phyloP scores from a whole-genome alignment of 2,888 invertebrate species.

The Perdita meconis region DNA sequence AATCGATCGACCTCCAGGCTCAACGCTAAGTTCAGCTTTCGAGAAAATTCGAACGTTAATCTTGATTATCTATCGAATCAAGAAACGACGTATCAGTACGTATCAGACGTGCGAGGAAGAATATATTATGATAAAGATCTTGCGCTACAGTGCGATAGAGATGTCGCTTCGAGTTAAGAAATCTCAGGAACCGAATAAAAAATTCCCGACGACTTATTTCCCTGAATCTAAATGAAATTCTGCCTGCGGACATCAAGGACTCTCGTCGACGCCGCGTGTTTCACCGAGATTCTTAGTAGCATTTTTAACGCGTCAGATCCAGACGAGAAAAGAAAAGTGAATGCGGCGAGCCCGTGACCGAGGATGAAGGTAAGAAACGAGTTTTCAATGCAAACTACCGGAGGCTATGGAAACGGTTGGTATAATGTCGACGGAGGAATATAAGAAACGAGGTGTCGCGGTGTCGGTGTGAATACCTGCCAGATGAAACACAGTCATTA shows the following conservation, averaged over 20 bases:
- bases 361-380: neutral
- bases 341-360: neutral
- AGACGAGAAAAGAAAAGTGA: neutral
- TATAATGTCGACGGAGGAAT: neutral
- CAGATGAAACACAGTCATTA: slow-evolving; percentile 39
- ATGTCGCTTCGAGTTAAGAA: no score
- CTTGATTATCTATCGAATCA: no score
- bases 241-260: neutral
- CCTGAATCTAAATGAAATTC: slow-evolving; percentile 2
- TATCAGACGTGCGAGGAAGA: no score
- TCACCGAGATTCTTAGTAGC: neutral
- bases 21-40: no score
- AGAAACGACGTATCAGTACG: no score
- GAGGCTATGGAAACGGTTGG: neutral
- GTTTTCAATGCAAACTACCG: neutral
- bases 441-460: neutral
- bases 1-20: no score
- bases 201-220: neutral
- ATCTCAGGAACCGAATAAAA: neutral
- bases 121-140: no score
- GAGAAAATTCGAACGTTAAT: no score
- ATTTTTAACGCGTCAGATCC: neutral
- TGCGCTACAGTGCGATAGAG: no score
- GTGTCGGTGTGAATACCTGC: slow-evolving; percentile 14
- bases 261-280: neutral